Evolutionary conservation across 2,797 vertebrate species (phyloP).

Genomic region (Poecilia gillii): DNA sequence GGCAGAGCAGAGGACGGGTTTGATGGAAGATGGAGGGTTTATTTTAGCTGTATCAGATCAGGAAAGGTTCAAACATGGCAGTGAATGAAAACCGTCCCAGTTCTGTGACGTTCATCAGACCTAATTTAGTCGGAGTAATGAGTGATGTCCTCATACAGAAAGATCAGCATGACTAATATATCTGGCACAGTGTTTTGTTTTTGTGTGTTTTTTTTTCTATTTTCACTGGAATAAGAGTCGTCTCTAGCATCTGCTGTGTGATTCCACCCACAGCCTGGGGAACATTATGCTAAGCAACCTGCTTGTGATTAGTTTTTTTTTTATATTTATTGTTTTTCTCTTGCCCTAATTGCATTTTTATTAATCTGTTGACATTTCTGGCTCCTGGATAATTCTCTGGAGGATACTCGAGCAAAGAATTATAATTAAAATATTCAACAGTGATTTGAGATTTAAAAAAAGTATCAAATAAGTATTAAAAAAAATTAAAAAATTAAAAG

Average conservation of each 20-base stretch:
- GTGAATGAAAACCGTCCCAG: background rate
- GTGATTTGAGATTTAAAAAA: background rate
- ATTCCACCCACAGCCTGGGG: constrained; percentile 41
- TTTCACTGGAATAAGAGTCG: constrained; percentile 29
- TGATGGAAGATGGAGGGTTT: background rate
- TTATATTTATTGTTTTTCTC: background rate
- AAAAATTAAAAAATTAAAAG: background rate
- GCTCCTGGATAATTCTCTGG: background rate
- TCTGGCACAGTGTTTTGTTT: constrained; percentile 13
- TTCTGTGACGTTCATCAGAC: constrained; percentile 1
- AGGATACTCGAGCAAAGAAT: background rate
- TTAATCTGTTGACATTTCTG: constrained; percentile 25
- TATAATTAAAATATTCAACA: background rate
- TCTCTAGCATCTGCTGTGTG: constrained; percentile 31
- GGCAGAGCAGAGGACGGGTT: background rate
- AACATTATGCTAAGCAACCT: constrained; percentile 25
- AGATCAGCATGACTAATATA: constrained; percentile 22
- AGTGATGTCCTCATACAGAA: background rate
- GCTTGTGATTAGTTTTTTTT: constrained; percentile 10
- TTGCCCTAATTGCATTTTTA: constrained; percentile 28
- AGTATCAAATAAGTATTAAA: background rate
- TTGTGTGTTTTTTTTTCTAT: background rate
- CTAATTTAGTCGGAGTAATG: background rate
- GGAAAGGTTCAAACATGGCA: constrained; percentile 1
- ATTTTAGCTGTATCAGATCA: constrained; percentile 3